Evolutionary conservation across 2,113 vertebrate genomes (phyloP).

Genomic region (Cynocephalus volans): DNA sequence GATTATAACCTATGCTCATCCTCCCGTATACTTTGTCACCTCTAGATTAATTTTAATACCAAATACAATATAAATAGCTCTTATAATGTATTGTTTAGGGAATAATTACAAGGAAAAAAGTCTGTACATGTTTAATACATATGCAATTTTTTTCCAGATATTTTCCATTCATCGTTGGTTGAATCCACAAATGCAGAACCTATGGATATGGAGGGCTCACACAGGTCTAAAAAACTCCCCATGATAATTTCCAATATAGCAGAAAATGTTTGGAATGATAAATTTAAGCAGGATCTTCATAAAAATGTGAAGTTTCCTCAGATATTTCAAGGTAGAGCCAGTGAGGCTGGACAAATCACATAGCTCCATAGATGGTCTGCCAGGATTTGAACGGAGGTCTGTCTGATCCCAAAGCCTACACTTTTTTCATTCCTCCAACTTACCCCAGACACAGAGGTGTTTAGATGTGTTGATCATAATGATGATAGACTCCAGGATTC

Average conservation of each 20-base stretch:
- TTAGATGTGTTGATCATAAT: not conserved
- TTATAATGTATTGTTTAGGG: too few species aligned
- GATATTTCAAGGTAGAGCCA: not conserved
- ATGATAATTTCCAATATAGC: not conserved
- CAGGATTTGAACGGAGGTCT: not conserved
- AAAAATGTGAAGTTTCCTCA: not conserved
- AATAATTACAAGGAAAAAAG: too few species aligned
- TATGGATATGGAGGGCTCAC: too few species aligned
- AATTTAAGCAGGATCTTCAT: not conserved
- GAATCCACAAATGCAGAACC: too few species aligned
- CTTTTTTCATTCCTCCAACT: not conserved
- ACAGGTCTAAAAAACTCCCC: not conserved
- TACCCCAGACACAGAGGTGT: conserved; percentile 26
- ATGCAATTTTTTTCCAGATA: too few species aligned
- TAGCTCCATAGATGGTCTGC: not conserved
- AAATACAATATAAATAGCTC: too few species aligned
- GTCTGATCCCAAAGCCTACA: not conserved
- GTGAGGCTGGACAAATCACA: not conserved
- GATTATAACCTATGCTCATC: too few species aligned
- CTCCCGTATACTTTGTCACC: too few species aligned
- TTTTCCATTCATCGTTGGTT: too few species aligned
- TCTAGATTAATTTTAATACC: too few species aligned
- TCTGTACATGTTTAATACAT: too few species aligned
- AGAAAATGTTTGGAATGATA: not conserved
- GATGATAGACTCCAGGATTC: not conserved